Percentiles rank a stretch among this genome's conserved stretches.
Conservation (phyloP, 2,797 vertebrate species). For the Loriculus beryllinus region DNA sequence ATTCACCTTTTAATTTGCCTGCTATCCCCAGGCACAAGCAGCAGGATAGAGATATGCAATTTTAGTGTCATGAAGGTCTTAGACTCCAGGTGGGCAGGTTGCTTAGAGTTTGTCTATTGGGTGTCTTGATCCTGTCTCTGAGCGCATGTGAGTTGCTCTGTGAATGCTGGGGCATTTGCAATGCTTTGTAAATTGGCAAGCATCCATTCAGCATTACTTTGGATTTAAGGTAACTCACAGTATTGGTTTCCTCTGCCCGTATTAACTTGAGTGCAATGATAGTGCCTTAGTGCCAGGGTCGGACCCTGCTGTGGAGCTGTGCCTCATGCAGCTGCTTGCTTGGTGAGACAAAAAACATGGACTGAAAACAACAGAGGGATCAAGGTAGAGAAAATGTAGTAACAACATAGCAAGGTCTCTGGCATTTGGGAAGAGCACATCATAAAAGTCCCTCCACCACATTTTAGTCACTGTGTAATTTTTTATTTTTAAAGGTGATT, state of each 20-base stretch:
- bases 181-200: neutral
- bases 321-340: neutral
- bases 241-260: neutral
- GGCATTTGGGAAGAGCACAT: neutral
- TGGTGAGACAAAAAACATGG: neutral
- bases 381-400: neutral
- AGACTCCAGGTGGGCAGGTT: neutral
- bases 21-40: neutral
- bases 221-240: neutral
- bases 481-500: neutral
- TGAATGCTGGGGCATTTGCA: neutral
- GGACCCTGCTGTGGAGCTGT: neutral
- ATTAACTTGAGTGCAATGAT: neutral
- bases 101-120: neutral
- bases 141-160: neutral
- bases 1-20: slow-evolving; percentile 3
- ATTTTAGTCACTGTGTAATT: neutral
- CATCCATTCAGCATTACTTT: neutral
- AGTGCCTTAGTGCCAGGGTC: neutral
- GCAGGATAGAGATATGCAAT: neutral
- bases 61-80: neutral
- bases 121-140: neutral
- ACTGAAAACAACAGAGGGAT: neutral
- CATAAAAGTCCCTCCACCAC: neutral
- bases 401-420: neutral